phyloP scores from a whole-genome alignment of 2,888 invertebrate species.

The Cosmia trapezina region DNA sequence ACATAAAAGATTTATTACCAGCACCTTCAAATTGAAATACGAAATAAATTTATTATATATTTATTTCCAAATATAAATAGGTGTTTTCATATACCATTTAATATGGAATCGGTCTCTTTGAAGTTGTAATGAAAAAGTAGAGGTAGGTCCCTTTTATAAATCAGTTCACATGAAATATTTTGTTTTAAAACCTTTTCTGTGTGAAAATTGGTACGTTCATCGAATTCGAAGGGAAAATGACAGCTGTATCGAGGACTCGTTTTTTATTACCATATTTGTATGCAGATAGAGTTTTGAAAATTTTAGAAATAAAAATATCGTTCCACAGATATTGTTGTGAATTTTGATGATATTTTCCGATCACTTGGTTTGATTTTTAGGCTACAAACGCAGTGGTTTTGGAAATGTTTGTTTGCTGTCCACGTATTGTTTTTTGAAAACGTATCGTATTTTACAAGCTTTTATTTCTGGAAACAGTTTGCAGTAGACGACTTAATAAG shows the following conservation, averaged over 20 bases:
- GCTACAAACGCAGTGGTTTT: not conserved
- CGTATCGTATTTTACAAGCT: not conserved
- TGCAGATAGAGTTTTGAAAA: conserved; percentile 39
- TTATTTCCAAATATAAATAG: conserved; percentile 36
- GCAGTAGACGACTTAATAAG: not conserved
- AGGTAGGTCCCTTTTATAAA: conserved; percentile 29
- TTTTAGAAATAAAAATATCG: conserved; percentile 33
- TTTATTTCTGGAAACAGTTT: not conserved
- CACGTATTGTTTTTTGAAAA: not conserved
- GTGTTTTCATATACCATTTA: conserved; percentile 31
- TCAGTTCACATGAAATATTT: conserved; percentile 43
- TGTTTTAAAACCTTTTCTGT: conserved; percentile 33
- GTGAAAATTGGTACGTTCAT: conserved; percentile 33
- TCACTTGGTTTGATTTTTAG: conserved; percentile 30
- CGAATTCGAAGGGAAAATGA: conserved; percentile 39
- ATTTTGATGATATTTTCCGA: conserved; percentile 26
- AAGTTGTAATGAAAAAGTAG: conserved; percentile 43
- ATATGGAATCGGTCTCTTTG: conserved; percentile 36
- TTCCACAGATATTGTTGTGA: conserved; percentile 10
- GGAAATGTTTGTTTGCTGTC: conserved; percentile 3
- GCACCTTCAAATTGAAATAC: conserved; percentile 49
- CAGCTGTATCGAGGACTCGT: conserved; percentile 17
- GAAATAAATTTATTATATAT: conserved; percentile 40
- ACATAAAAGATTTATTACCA: conserved; percentile 47
- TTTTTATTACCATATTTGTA: conserved; percentile 33